Evolutionary conservation across 2,797 vertebrate genomes (phyloP).

Genomic region (Nothura maculosa): DNA sequence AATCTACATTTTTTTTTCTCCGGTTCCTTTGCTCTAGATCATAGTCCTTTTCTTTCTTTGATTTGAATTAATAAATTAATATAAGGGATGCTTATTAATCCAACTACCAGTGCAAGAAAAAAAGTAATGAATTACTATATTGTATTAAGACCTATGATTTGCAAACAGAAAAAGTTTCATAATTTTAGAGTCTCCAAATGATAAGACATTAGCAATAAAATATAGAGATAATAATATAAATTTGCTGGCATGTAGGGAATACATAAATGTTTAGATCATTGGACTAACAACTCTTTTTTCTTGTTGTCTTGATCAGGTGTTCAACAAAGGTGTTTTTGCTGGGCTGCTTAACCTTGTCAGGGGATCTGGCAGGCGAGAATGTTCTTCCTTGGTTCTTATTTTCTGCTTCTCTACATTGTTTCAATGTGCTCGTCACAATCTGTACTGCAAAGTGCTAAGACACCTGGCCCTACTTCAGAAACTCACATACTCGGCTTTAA

Average conservation of each 20-base stretch:
- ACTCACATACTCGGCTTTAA: slow-evolving; percentile 28
- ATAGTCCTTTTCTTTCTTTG: neutral
- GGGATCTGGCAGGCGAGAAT: neutral
- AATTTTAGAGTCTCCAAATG: slow-evolving; percentile 36
- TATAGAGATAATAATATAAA: neutral
- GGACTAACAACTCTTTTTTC: neutral
- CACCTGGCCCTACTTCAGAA: slow-evolving; percentile 43
- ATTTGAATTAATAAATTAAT: slow-evolving; percentile 36
- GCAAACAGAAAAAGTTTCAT: neutral
- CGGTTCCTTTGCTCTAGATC: neutral
- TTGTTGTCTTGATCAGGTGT: neutral
- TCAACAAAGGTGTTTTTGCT: slow-evolving; percentile 1
- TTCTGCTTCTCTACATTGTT: neutral
- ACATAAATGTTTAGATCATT: neutral
- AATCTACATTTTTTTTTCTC: neutral
- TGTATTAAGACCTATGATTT: neutral
- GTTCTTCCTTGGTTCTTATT: neutral
- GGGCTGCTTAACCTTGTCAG: neutral
- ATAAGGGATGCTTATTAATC: slow-evolving; percentile 24
- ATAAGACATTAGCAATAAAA: neutral
- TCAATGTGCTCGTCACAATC: neutral
- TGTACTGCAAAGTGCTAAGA: neutral
- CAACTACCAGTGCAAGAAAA: neutral
- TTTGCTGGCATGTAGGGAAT: neutral
- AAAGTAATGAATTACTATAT: slow-evolving; percentile 35